phyloP scores from a whole-genome alignment of 2,888 invertebrate species.

The Mythimna impura region DNA sequence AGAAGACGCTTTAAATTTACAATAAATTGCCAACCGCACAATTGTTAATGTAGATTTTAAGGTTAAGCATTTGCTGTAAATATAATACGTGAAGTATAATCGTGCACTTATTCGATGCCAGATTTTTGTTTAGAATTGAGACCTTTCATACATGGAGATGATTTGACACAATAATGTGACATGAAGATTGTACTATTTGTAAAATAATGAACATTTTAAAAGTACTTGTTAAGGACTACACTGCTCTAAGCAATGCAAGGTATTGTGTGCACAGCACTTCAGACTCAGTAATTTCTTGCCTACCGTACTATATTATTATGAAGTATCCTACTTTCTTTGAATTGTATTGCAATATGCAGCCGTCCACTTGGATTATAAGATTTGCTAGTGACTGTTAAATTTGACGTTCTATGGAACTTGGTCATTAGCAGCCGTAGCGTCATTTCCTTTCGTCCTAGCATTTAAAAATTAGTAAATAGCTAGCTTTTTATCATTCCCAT shows the following conservation, averaged over 20 bases:
- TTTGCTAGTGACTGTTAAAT: conserved; percentile 39
- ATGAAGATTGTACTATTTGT: conserved; percentile 20
- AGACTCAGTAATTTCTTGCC: conserved; percentile 29
- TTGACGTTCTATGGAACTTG: conserved; percentile 18
- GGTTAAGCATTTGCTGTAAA: conserved; percentile 69
- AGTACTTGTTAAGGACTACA: conserved; percentile 39
- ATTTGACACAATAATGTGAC: conserved; percentile 21
- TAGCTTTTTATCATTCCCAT: conserved; percentile 16
- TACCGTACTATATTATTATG: conserved; percentile 28
- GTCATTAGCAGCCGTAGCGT: conserved; percentile 22
- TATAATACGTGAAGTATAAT: conserved; percentile 62
- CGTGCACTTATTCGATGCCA: conserved; percentile 58
- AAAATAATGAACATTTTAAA: conserved; percentile 37
- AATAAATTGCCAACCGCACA: conserved; percentile 83
- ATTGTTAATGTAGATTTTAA: conserved; percentile 73
- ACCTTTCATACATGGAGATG: conserved; percentile 59
- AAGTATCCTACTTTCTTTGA: conserved; percentile 39
- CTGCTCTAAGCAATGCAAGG: conserved; percentile 46
- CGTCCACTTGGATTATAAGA: conserved; percentile 61
- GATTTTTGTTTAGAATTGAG: conserved; percentile 56
- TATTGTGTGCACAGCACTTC: conserved; percentile 53
- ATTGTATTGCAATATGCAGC: conserved; percentile 54
- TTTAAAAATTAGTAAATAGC: conserved; percentile 11
- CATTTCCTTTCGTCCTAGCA: conserved; percentile 14
- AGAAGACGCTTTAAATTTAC: conserved; percentile 81